These are phyloP conservation scores for Macrophya annulata DNA, from an alignment of 2,888 invertebrate species.

Conservation along the genomic window DNA sequence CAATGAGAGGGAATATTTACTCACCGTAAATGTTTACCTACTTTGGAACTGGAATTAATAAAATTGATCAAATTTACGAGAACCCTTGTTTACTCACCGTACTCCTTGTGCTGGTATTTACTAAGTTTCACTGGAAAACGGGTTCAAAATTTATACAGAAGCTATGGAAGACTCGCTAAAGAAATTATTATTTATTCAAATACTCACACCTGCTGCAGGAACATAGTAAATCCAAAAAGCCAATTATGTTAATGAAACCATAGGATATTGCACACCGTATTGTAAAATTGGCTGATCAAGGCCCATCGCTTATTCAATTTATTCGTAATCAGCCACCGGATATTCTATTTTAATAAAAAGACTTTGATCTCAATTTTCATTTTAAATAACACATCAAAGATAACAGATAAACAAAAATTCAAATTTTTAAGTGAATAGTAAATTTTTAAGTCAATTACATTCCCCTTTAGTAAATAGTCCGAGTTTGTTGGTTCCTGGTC, in stretches of 20 bases:
- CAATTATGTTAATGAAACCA: neutral
- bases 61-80: conserved; percentile 7
- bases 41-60: neutral
- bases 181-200: neutral
- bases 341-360: neutral
- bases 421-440: neutral
- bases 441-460: neutral
- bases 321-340: neutral
- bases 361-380: neutral
- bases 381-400: neutral
- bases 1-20: neutral
- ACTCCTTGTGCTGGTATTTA: neutral
- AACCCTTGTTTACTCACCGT: neutral
- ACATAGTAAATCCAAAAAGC: neutral
- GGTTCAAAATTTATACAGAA: neutral
- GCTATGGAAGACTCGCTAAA: neutral
- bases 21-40: neutral
- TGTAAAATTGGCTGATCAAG: neutral
- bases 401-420: neutral
- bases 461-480: no score
- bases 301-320: neutral
- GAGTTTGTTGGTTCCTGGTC: neutral
- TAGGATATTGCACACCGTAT: neutral
- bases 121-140: neutral
- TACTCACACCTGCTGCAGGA: neutral